A percentile compares a stretch with the other conserved stretches of the same genome.
Evolutionary conservation across 2,797 vertebrate species (phyloP).

Genomic region (Poecilia gillii): DNA sequence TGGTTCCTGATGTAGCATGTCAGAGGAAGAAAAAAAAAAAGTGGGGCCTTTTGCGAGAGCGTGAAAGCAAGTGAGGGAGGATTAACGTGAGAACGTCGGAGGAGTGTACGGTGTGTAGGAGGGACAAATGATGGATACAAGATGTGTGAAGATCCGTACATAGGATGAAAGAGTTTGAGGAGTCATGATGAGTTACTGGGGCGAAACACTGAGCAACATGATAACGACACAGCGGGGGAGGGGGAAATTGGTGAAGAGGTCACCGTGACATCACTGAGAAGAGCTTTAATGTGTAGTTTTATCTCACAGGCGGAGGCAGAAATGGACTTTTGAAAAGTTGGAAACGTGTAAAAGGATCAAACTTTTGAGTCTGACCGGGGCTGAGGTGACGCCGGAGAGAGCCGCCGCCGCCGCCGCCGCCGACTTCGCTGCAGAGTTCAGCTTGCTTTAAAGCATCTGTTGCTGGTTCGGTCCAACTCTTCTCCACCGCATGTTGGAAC

Average conservation of each 20-base stretch:
- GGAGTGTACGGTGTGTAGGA: slow-evolving; percentile 68
- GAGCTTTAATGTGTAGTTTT: slow-evolving; percentile 54
- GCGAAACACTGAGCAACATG: slow-evolving; percentile 63
- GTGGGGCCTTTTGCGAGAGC: slow-evolving; percentile 26
- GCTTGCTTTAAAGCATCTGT: slow-evolving; percentile 42
- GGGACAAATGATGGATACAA: slow-evolving; percentile 75
- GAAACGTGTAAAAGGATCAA: slow-evolving; percentile 15
- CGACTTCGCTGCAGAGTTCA: slow-evolving; percentile 37
- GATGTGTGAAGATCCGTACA: slow-evolving; percentile 75
- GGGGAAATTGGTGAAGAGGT: slow-evolving; percentile 42
- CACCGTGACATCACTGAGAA: slow-evolving; percentile 62
- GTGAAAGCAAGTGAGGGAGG: slow-evolving; percentile 54
- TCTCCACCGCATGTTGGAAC: slow-evolving; percentile 71
- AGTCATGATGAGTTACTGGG: slow-evolving; percentile 68
- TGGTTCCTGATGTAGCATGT: slow-evolving; percentile 54
- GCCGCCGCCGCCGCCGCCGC: background rate
- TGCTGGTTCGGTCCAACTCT: slow-evolving; percentile 42
- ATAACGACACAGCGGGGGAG: slow-evolving; percentile 53
- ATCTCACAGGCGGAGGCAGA: slow-evolving; percentile 56
- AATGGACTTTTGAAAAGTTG: slow-evolving; percentile 43
- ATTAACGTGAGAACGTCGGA: slow-evolving; percentile 73
- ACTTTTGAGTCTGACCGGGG: slow-evolving; percentile 27
- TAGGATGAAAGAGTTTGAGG: slow-evolving; percentile 65
- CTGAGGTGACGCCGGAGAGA: slow-evolving; percentile 12
- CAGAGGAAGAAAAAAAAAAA: slow-evolving; percentile 31